Percentiles rank a stretch among this genome's conserved stretches.
These are phyloP conservation scores for Anguilla obscura DNA, from an alignment of 2,797 vertebrate genomes.

Conservation along the genomic window DNA sequence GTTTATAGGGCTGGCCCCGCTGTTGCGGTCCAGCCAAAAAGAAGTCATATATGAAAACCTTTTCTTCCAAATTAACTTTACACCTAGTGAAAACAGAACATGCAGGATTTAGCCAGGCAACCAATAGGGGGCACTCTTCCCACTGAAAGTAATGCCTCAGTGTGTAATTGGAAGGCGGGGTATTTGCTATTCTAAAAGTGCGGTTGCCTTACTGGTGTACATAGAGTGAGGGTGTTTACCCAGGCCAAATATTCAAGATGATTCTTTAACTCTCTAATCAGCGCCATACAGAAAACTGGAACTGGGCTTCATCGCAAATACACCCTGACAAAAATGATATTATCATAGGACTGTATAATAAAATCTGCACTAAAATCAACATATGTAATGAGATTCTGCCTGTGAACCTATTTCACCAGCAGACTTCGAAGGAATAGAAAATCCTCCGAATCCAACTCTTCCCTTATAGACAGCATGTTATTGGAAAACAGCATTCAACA, in stretches of 20 bases:
- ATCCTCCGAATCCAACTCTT: background rate
- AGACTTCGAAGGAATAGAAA: background rate
- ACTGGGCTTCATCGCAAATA: conserved; percentile 3
- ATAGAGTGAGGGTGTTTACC: background rate
- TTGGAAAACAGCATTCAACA: background rate
- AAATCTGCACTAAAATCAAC: background rate
- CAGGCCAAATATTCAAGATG: background rate
- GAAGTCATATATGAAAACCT: too few relatives aligned
- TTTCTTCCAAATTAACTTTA: background rate
- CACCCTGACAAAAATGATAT: background rate
- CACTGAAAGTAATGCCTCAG: background rate
- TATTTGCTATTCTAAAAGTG: background rate
- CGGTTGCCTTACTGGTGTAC: background rate
- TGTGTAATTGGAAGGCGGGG: background rate
- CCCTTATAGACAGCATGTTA: background rate
- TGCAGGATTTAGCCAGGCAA: background rate
- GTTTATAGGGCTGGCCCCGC: too few relatives aligned
- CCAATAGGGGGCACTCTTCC: background rate
- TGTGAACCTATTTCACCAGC: background rate
- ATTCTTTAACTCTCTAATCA: background rate
- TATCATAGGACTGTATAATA: background rate
- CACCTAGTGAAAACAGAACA: background rate
- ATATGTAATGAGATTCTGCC: background rate
- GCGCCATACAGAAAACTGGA: background rate
- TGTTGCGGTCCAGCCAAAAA: too few relatives aligned